Percentiles rank a stretch among this genome's conserved stretches.
Conservation (phyloP, 2,888 invertebrate species). For the Thecocarcelia acutangulata region DNA sequence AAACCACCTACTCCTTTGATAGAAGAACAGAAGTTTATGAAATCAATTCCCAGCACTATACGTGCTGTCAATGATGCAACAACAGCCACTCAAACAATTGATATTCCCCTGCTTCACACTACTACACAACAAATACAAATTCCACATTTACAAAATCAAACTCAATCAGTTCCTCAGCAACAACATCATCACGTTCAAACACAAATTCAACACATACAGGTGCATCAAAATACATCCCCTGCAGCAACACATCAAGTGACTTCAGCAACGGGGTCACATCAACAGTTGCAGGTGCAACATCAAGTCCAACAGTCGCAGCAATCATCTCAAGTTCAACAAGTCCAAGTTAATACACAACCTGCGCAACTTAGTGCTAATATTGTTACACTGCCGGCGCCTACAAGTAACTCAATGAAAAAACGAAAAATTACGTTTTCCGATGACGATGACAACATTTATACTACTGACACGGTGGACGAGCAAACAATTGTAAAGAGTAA, state of each 20-base stretch:
- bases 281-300: slow-evolving; percentile 77
- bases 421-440: slow-evolving; percentile 81
- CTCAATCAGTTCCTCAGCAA: slow-evolving; percentile 72
- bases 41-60: slow-evolving; percentile 81
- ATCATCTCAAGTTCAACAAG: slow-evolving; percentile 69
- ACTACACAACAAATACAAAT: slow-evolving; percentile 78
- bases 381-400: slow-evolving; percentile 74
- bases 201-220: slow-evolving; percentile 78
- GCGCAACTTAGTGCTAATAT: slow-evolving; percentile 73
- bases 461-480: slow-evolving; percentile 80
- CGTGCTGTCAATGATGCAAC: slow-evolving; percentile 77
- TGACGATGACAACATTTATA: slow-evolving; percentile 80
- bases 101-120: slow-evolving; percentile 65
- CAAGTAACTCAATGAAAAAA: slow-evolving; percentile 74
- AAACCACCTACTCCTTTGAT: slow-evolving; percentile 77
- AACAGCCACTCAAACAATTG: slow-evolving; percentile 73
- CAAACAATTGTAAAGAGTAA: slow-evolving; percentile 79
- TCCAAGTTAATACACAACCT: slow-evolving; percentile 73
- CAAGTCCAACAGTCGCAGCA: slow-evolving; percentile 65
- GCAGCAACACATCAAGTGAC: slow-evolving; percentile 59
- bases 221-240: slow-evolving; percentile 74
- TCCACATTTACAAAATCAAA: slow-evolving; percentile 76
- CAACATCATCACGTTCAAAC: slow-evolving; percentile 78
- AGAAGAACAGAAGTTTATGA: slow-evolving; percentile 80
- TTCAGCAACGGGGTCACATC: slow-evolving; percentile 73